Conservation (phyloP, 2,797 vertebrate species). For the Balearica regulorum region DNA sequence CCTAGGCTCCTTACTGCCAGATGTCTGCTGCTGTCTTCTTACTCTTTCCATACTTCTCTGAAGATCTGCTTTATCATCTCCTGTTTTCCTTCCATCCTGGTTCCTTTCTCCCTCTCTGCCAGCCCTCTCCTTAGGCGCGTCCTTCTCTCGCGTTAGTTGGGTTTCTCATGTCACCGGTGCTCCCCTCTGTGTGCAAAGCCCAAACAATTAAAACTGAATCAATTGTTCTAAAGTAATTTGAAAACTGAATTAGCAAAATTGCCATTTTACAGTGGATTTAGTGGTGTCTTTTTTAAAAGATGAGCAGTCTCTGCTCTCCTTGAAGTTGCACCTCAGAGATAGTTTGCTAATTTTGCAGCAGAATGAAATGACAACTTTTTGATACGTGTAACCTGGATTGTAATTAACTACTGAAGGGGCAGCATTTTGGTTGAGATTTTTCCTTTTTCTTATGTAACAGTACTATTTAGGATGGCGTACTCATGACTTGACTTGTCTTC, state of each 20-base stretch:
- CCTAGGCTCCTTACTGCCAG: background rate
- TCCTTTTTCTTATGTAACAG: background rate
- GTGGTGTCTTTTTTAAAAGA: background rate
- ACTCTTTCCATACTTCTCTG: background rate
- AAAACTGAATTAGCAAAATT: background rate
- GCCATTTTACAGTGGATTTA: background rate
- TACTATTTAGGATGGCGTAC: background rate
- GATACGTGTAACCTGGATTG: background rate
- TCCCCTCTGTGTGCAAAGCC: fast-evolving
- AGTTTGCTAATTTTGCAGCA: background rate
- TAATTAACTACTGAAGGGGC: background rate
- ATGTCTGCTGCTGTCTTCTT: background rate
- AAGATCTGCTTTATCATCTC: background rate
- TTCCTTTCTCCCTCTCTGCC: background rate
- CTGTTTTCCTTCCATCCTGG: background rate
- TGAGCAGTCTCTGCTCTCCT: background rate
- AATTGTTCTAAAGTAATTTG: background rate
- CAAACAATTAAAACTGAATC: background rate
- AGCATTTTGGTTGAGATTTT: background rate
- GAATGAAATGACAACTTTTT: background rate
- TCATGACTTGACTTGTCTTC: background rate
- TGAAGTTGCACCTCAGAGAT: background rate
- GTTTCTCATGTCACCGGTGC: background rate
- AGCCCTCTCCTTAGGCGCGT: background rate
- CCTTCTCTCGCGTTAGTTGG: fast-evolving